Base-by-base conservation (phyloP, 2,797 vertebrate species). In the Thripadectes ignobilis region DNA sequence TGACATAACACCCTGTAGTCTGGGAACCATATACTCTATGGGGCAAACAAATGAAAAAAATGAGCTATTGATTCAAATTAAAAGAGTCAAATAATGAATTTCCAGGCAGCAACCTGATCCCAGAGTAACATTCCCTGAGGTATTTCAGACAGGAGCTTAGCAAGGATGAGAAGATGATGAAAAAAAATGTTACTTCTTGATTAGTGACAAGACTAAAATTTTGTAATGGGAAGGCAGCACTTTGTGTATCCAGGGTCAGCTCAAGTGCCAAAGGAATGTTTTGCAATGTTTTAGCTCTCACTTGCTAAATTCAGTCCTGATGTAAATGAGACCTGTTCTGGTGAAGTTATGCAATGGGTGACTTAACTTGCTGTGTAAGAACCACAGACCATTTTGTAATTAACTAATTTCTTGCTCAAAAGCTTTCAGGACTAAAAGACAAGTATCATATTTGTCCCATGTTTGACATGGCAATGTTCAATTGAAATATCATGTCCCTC, bases 381-480 rank as follows among this genome's bases (percentile, higher is more conserved):
- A 72, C 41, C 48, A 59, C 49, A 32, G 5, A 3, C 18, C 19
- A 26, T 57, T 89, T 91, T 72, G 73, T 81, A 66, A 88, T 72
- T 80, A 82, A 80, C 38, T 77, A 49, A 92, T 80, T 84, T 91
- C 46, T 90, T 10, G 5, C 67, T 93, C 55, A 86, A 87, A 93
- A 78, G 32, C 62, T 91, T 90, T 84, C 74, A 76, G 36, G 69
- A 55, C 54, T 79, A 41, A 48, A 68, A 82, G 67, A 85, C 2
- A 4, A 80, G 52, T 73, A 71, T 34, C 7, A 0, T 82, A 43
- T 95, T 88, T 92, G 81, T 69, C 77, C 57, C 46, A 10, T 62
- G 52, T 85, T 91, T 93, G 91, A 93, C 68, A 85, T 20, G 61
- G 55, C 61, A 59, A 36, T 46, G 38, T 85, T 85, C 38, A 61